Conservation (phyloP, 2,113 vertebrate species). For the Prionailurus viverrinus region DNA sequence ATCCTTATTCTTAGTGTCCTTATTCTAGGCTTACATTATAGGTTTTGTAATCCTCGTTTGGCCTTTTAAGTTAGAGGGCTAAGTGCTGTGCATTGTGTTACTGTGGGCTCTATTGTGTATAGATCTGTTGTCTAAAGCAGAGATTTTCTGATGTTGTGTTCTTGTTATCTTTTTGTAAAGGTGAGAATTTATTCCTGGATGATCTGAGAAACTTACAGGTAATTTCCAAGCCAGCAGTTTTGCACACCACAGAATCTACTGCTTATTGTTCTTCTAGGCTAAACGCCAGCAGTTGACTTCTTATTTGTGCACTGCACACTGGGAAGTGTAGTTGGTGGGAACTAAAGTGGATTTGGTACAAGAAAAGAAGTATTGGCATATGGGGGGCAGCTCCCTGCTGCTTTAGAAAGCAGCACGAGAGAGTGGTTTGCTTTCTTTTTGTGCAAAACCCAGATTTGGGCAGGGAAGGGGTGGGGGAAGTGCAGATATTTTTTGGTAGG, state of each 20-base stretch:
- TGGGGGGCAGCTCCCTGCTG: not conserved
- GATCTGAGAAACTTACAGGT: not conserved
- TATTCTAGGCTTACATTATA: not conserved
- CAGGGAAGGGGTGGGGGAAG: not conserved
- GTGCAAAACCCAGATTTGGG: not conserved
- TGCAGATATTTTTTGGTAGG: not conserved
- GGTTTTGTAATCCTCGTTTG: not conserved
- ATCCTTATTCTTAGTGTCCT: not conserved
- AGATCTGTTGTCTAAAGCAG: conserved; percentile 5
- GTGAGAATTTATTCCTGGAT: not conserved
- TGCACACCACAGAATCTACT: not conserved
- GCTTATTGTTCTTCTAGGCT: not conserved
- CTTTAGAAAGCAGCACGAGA: not conserved
- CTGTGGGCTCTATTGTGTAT: not conserved
- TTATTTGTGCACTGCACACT: not conserved
- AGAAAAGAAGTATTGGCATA: not conserved
- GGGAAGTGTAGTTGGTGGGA: not conserved
- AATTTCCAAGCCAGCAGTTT: conserved; percentile 30
- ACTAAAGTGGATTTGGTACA: not conserved
- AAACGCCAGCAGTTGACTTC: not conserved
- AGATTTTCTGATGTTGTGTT: not conserved
- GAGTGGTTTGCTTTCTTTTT: not conserved
- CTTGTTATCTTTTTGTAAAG: conserved; percentile 6
- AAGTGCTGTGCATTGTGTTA: not conserved
- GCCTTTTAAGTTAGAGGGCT: not conserved